Evolutionary conservation across 1,140 invertebrate genomes (phyloP).

Genomic region (Hyposmocoma kahamanoa): DNA sequence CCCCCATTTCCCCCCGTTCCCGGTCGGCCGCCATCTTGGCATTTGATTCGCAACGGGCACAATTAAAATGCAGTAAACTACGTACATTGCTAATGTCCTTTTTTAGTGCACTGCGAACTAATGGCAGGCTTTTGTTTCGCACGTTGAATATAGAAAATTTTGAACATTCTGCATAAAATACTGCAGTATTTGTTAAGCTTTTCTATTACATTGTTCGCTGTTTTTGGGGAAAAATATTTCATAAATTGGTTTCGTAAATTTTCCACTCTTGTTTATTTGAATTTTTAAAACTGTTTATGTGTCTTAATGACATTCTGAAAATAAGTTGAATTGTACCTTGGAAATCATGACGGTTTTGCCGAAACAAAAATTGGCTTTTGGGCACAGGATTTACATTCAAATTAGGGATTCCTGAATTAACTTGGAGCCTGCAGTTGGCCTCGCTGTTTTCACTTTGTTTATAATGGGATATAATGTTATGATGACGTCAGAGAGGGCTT

Average conservation of each 20-base stretch:
- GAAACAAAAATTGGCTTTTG: background rate
- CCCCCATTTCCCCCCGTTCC: conserved; percentile 23
- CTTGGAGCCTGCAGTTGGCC: background rate
- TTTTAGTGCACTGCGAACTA: conserved; percentile 13
- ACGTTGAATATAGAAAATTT: background rate
- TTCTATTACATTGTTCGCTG: too few species aligned
- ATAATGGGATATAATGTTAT: background rate
- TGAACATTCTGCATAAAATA: too few species aligned
- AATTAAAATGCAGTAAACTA: conserved; percentile 37
- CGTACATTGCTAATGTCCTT: conserved; percentile 21
- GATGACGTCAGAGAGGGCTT: background rate
- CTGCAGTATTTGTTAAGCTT: too few species aligned
- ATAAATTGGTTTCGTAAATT: too few species aligned
- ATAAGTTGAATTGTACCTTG: background rate
- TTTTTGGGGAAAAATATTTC: too few species aligned
- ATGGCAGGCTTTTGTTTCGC: too few species aligned
- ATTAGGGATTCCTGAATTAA: background rate
- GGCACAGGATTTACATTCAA: background rate
- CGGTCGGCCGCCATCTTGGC: conserved; percentile 45
- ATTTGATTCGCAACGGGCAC: conserved; percentile 38
- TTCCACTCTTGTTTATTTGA: too few species aligned
- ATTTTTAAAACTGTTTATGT: too few species aligned
- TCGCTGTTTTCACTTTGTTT: background rate
- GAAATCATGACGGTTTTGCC: background rate
- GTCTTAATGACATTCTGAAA: too few species aligned